Conservation (phyloP, 2,113 vertebrate species). For the Brachypteracias leptosomus region DNA sequence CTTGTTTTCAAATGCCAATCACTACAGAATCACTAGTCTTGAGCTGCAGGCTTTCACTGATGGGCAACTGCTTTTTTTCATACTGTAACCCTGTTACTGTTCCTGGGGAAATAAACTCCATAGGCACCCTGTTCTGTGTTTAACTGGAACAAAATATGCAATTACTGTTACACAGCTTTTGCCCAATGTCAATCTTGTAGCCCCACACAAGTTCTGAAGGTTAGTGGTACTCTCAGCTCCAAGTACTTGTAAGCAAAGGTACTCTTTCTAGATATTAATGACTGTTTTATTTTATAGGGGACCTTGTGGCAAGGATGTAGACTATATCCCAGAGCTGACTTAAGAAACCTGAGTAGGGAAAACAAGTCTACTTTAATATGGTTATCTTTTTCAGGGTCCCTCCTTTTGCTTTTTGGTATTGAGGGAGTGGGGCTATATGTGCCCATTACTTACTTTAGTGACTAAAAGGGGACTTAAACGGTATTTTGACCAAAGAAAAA, state of each 20-base stretch:
- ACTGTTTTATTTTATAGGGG: neutral
- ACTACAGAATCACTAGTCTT: neutral
- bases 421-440: neutral
- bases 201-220: neutral
- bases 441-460: neutral
- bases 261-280: neutral
- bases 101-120: neutral
- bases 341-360: neutral
- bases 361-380: neutral
- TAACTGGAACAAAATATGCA: neutral
- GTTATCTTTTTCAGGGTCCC: neutral
- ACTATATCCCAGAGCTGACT: neutral
- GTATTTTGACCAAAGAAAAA: neutral
- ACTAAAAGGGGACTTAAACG: neutral
- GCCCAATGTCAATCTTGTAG: neutral
- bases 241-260: neutral
- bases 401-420: neutral
- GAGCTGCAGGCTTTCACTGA: neutral
- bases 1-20: neutral
- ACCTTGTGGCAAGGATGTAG: neutral
- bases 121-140: neutral
- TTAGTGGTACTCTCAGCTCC: neutral
- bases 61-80: neutral
- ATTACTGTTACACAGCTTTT: neutral
- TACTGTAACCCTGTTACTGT: neutral